phyloP scores from a whole-genome alignment of 2,888 invertebrate genomes.

The Cheilosia vernalis region DNA sequence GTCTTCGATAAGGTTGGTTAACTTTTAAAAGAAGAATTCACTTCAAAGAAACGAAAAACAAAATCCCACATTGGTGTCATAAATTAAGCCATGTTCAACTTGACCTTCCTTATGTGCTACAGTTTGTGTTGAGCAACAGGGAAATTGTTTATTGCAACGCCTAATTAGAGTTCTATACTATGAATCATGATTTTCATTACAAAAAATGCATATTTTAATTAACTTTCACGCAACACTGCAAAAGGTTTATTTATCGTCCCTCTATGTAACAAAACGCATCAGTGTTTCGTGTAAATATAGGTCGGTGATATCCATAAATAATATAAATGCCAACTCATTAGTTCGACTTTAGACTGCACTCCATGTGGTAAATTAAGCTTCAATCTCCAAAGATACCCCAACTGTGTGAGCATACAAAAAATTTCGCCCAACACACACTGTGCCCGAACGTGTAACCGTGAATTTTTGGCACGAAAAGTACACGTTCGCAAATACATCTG shows the following conservation, averaged over 20 bases:
- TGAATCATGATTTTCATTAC: background rate
- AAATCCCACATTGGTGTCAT: constrained; percentile 27
- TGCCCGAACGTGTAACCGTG: constrained; percentile 19
- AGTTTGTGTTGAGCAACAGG: background rate
- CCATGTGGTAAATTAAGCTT: constrained; percentile 78
- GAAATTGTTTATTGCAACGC: background rate
- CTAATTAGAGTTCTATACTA: background rate
- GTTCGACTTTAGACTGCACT: constrained; percentile 77
- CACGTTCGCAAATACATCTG: background rate
- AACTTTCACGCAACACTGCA: background rate
- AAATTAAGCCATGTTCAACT: constrained; percentile 30
- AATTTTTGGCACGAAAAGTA: constrained; percentile 43
- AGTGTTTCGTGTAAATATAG: background rate
- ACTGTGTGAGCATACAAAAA: constrained; percentile 16
- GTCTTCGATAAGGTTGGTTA: constrained; percentile 55
- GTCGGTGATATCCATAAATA: constrained; percentile 39
- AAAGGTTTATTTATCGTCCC: background rate
- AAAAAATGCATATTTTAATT: background rate
- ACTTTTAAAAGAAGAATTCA: constrained; percentile 7
- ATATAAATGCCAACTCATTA: constrained; percentile 76
- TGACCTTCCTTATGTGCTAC: background rate
- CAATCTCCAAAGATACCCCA: constrained; percentile 24
- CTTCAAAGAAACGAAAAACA: constrained; percentile 22
- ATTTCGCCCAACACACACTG: constrained; percentile 22
- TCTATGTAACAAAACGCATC: no score